Conservation (phyloP, 2,113 vertebrate species). For the Lophotis ruficrista region DNA sequence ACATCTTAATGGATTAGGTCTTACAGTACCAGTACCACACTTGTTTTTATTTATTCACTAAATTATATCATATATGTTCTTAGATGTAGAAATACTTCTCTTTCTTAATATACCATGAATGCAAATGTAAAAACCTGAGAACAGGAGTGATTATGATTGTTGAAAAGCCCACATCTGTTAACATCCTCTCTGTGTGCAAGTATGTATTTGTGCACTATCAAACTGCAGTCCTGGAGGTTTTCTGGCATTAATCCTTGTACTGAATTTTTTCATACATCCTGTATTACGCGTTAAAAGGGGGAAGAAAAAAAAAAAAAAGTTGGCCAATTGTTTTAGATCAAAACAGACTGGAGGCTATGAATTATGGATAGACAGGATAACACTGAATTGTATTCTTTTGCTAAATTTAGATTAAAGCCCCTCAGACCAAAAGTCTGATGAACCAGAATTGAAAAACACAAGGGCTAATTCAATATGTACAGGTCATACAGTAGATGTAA, state of each 20-base stretch:
- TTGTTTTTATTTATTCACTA: neutral
- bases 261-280: neutral
- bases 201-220: neutral
- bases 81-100: neutral
- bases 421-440: slow-evolving; percentile 40
- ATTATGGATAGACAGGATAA: slow-evolving; percentile 29
- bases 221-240: neutral
- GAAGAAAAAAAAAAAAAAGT: neutral
- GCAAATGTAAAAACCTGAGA: neutral
- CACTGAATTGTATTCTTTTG: slow-evolving; percentile 4
- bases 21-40: neutral
- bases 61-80: neutral
- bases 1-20: neutral
- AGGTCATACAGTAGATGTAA: slow-evolving; percentile 37
- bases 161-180: neutral
- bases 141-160: neutral
- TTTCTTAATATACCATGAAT: neutral
- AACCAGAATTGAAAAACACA: slow-evolving; percentile 37
- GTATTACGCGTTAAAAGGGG: neutral
- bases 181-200: neutral
- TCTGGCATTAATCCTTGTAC: neutral
- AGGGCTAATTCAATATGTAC: slow-evolving; percentile 17
- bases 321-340: neutral
- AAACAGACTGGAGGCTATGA: slow-evolving; percentile 7
- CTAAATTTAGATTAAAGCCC: slow-evolving; percentile 41